Percentiles rank a stretch among this genome's conserved stretches.
phyloP scores from a whole-genome alignment of 2,888 invertebrate genomes.

The Ganaspis brasiliensis region DNA sequence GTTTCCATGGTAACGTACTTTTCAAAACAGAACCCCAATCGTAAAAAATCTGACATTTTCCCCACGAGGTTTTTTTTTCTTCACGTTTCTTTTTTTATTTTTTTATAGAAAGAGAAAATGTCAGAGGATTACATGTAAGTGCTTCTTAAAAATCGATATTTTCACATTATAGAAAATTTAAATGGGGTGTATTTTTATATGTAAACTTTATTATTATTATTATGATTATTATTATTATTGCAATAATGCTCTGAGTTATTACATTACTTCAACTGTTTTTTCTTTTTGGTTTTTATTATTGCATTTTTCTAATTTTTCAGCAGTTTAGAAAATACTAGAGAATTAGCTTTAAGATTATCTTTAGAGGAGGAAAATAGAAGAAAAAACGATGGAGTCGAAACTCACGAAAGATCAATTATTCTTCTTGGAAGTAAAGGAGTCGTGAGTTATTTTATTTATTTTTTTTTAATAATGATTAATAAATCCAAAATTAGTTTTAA shows the following conservation, averaged over 20 bases:
- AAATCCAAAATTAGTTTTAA: background rate
- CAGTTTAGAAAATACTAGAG: constrained; percentile 34
- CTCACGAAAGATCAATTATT: constrained; percentile 83
- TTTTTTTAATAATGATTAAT: background rate
- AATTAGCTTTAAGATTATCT: constrained; percentile 12
- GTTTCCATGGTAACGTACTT: constrained; percentile 22
- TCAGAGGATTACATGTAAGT: background rate
- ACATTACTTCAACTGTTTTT: too few species aligned
- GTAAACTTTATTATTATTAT: background rate
- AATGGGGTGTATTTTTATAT: too few species aligned
- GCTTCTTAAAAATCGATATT: too few species aligned
- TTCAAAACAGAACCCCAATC: constrained; percentile 4
- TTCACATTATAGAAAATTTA: too few species aligned
- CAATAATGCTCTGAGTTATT: too few species aligned
- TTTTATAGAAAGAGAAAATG: background rate
- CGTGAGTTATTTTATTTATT: constrained; percentile 81
- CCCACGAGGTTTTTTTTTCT: background rate
- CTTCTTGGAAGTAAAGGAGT: constrained; percentile 86
- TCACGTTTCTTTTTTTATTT: background rate
- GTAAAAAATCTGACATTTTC: background rate
- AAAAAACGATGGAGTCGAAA: constrained; percentile 64
- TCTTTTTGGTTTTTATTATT: too few species aligned
- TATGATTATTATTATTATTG: background rate
- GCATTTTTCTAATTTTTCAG: background rate
- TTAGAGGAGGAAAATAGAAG: constrained; percentile 34